Base-by-base conservation (phyloP, 2,113 vertebrate genomes). In the Spilogale gracilis region DNA sequence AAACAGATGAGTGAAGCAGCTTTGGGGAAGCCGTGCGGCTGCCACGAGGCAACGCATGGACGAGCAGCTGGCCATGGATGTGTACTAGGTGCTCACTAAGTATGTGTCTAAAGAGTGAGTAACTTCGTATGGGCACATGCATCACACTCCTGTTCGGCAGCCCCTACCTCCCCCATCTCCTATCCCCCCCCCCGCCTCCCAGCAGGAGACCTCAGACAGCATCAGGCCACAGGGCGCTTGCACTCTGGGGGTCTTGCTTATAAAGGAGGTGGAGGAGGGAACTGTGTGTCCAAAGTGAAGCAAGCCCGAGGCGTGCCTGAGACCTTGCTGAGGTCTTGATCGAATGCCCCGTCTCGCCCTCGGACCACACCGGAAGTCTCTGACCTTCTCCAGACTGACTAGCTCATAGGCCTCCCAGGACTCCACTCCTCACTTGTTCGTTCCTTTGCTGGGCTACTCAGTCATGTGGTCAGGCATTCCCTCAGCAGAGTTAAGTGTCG, bases 101-200 rank as follows among this genome's bases (percentile, higher is more conserved):
- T 54, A 14, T 9, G 38, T 83, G 32, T 16, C 50, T 60, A 45
- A 86, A 79, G 82, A 48, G 60, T 23, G 82, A 48, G 45, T 18
- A 4, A 8, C 43, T 92, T 20, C 1, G 5, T n/a, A 21, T 9
- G 4, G 38, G 60, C 25, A 1, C 4, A 13, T 3, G 5, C 25
- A 6, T 32, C n/a, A 27, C 23, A 0, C 43, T 10, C 3, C 48
- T 3, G 1, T 43, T 32, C 0, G 23, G 48, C 32, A n/a, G 3
- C 30, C 5, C 73, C 13, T 43, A 12, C 20, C 61, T 65, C 82
- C 78, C 43, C 23, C 20, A 0, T 63, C 17, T 60, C 76, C 54
- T 43, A 30, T 9, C 25, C 58, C 38, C n/a, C 1, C 8, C n/a
- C 38, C 4, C 71, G 20, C 52, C 78, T 79, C 45, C 18, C 8